Evolutionary conservation across 2,888 invertebrate species (phyloP), one percentile per base, ranked within the genome.

Genomic region (Stenodema calcarata): DNA sequence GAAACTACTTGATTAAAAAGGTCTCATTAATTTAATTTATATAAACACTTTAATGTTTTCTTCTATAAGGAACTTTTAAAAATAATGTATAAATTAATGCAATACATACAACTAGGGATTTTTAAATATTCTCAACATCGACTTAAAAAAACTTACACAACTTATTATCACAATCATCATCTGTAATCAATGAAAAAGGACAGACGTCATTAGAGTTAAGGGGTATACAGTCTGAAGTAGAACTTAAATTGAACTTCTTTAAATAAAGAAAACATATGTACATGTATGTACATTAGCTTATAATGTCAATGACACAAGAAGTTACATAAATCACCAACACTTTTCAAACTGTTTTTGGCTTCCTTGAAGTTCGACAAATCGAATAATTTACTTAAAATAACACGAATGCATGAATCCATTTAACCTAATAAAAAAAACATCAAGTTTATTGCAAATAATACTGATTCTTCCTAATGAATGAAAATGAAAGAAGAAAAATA

Each of bases 61-160:
- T 69, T 82, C 82, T 62, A 62, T 54, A 62, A 82, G 82, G 82
- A 82, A 82, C 82, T 82, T 82, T 82, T 35, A 14, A 82, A 69
- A 69, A 69, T 82, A 69, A 82, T 18, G 28, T 30, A 82, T 62
- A 69, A 82, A 82, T 82, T 42, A 69, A 69, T 30, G 50, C 44
- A 69, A 69, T 30, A 27, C 82, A 62, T 69, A 54, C 82, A 41
- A 82, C 42, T 82, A 82, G 30, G 30, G 23, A 35, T 82, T 18
- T 27, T 82, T 69, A 82, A 82, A 69, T 41, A 35, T 82, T 82
- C 69, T 69, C 69, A 82, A 82, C 82, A 23, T 69, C 82, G 69
- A 82, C 82, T 47, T 42, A 82, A 69, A 82, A 18, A 69, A 82
- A 69, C 35, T 41, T 69, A 30, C 27, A 18, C 18, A 82, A 82